phyloP scores from a whole-genome alignment of 2,888 invertebrate genomes.

The Cotesia congregata region DNA sequence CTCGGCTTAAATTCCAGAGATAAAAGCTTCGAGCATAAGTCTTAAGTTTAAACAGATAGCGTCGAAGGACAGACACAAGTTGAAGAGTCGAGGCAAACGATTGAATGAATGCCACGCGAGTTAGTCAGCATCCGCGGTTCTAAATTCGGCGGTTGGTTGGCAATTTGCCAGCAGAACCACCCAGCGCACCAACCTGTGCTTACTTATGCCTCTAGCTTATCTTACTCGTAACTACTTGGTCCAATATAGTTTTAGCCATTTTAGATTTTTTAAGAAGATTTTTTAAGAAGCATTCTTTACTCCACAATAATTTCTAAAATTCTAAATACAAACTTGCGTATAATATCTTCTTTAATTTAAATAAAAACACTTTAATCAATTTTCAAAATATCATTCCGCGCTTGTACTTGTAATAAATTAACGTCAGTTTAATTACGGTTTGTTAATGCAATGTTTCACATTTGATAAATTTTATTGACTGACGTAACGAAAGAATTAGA shows the following conservation, averaged over 20 bases:
- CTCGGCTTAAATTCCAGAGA: background rate
- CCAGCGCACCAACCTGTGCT: conserved; percentile 68
- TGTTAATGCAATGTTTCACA: background rate
- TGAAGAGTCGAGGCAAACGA: conserved; percentile 50
- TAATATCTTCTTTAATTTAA: no score
- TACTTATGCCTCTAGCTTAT: conserved; percentile 12
- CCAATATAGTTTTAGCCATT: background rate
- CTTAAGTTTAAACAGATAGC: conserved; percentile 19
- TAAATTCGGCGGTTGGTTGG: conserved; percentile 68
- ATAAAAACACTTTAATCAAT: no score
- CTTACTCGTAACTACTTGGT: background rate
- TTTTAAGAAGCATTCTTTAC: background rate
- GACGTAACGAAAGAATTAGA: conserved; percentile 25
- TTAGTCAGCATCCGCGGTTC: conserved; percentile 69
- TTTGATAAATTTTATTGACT: background rate
- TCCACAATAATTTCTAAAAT: background rate
- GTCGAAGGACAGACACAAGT: conserved; percentile 39
- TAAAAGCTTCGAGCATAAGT: conserved; percentile 22
- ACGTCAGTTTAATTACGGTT: no score
- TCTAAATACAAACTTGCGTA: background rate
- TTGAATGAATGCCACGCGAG: conserved; percentile 70
- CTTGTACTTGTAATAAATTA: no score
- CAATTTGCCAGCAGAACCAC: conserved; percentile 66
- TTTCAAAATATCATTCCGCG: no score
- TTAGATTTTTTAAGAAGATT: background rate